Base-by-base conservation (phyloP, 2,888 invertebrate species). In the Scaptomyza flava region DNA sequence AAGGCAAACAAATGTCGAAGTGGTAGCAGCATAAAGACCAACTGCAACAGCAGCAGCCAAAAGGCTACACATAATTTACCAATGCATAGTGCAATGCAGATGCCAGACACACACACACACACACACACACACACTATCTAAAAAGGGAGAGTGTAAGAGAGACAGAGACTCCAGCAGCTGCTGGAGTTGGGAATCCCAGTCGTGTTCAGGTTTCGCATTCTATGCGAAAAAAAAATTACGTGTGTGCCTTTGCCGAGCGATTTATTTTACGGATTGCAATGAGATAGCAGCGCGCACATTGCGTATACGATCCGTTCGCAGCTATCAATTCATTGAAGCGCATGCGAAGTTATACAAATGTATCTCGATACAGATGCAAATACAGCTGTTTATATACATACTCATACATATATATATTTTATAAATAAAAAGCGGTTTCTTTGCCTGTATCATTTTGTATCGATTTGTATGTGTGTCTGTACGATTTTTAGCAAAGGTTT, bases 31-130 rank as follows among this genome's bases (percentile, higher is more conserved):
- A 56, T 60, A 47, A 76, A 64, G 50, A 47, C 61, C 78, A 77
- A 56, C 8, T 12, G 45, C 56, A 27, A 51, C 41, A 41, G 41
- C 38, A 8, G 38, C 65, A 72, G 66, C 63, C 65, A 66, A 72
- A 69, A 64, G 68, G 73, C 62, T 58, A 81, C 87, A 77, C 81
- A 81, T 72, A 87, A 86, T 84, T 84, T 84, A 74, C 78, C 67
- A 64, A 77, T n/a, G n/a, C n/a, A n/a, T n/a, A n/a, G n/a, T n/a
- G n/a, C n/a, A n/a, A n/a, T 68, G 71, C 34, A 51, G 43, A 54
- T 57, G 57, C 67, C 38, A 59, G 9, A 31, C 31, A 23, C 38
- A n/a, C 31, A 58, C 51, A 3, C 23, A 23, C 23, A 23, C 17
- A 17, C 17, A 17, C 17, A 17, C 17, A 17, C 17, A 17, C 17